Evolutionary conservation across 2,888 invertebrate genomes (phyloP).

Genomic region (Tholera decimalis): DNA sequence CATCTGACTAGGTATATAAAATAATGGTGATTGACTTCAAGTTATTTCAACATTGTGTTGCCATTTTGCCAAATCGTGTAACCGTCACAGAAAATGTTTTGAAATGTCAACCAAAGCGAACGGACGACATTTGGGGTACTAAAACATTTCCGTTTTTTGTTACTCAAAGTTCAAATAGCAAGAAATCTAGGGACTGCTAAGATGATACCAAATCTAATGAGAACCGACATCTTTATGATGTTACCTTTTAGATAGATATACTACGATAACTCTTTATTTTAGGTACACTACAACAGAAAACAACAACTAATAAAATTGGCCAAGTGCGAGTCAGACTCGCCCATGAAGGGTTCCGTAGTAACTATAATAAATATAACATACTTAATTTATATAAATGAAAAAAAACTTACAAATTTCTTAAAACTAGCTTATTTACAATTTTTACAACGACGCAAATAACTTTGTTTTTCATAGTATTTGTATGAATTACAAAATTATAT

Average conservation of each 20-base stretch:
- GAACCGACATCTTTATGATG: not conserved
- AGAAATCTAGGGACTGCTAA: constrained; percentile 1
- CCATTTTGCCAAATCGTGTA: constrained; percentile 29
- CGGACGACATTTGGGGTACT: constrained; percentile 48
- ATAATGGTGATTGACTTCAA: constrained; percentile 17
- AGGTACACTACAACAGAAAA: too few relatives aligned
- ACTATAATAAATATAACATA: too few relatives aligned
- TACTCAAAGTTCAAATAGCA: constrained; percentile 29
- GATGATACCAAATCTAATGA: not conserved
- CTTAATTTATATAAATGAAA: too few relatives aligned
- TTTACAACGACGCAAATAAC: too few relatives aligned
- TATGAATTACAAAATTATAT: too few relatives aligned
- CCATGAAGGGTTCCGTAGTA: too few relatives aligned
- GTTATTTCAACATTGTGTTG: constrained; percentile 42
- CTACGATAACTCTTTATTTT: not conserved
- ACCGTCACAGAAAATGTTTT: constrained; percentile 41
- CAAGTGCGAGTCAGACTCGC: too few relatives aligned
- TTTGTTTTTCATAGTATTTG: too few relatives aligned
- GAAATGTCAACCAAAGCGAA: constrained; percentile 57
- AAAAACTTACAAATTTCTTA: too few relatives aligned
- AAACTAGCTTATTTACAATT: too few relatives aligned
- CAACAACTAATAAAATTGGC: too few relatives aligned
- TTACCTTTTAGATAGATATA: not conserved
- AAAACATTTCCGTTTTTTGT: constrained; percentile 33
- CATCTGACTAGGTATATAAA: not conserved